Base-by-base conservation (phyloP, 1,140 invertebrate genomes). In the Drosophila saltans region DNA sequence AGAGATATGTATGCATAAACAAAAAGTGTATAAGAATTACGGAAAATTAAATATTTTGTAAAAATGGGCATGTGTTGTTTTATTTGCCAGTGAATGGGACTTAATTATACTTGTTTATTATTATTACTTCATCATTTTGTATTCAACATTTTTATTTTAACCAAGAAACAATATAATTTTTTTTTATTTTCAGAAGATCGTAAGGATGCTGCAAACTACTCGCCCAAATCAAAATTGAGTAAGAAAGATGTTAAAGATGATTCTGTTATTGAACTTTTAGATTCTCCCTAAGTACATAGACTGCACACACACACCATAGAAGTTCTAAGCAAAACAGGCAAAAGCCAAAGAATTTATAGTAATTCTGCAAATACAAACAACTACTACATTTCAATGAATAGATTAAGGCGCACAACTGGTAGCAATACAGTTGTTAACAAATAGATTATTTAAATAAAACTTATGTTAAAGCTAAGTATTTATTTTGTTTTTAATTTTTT, bases 11-110 rank as follows among this genome's bases (percentile, higher is more conserved):
- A 21, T 52, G 24, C 16, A 11, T 9, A 52, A 52, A 52, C 16
- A 10, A 2, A 52, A 52, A 26, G 45, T 52, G 21, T 52, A 52
- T 52, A 24, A 52, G 45, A 52, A 52, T 52, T 52, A 52, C n/a
- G 45, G 24, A 52, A 26, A 52, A 52, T 52, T 52, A 52, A 52
- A 52, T 52, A 52, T 52, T 52, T 52, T 52, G 45, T 52, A 52
- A 52, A 52, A 52, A 52, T 52, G 45, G 45, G 45, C 45, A 52
- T 52, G 24, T 52, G 21, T 24, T 52, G 45, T 52, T 52, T 52
- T 52, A 52, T 52, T 52, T 52, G 21, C 8, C 21, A 52, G 9
- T 52, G 9, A 52, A 26, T 52, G 45, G 45, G 45, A 52, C 26
- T 52, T 7, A 26, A 1, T 26, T 26, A 40, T 40, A 11, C 3